Base-by-base conservation (phyloP, 2,888 invertebrate species). In the Alviniconcha strummeri region DNA sequence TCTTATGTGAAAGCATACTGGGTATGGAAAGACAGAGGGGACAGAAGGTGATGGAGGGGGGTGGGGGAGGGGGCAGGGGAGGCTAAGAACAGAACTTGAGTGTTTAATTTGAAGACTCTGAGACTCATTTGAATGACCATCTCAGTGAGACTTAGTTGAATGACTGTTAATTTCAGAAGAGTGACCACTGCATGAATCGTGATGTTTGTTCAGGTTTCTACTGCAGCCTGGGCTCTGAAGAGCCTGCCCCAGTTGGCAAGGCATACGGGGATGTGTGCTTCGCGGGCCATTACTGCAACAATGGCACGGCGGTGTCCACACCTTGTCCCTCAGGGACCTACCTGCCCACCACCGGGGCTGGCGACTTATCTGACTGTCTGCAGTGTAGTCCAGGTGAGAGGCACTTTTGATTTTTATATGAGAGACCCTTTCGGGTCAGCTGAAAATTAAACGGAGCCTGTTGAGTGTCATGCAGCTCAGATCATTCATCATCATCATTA, bases 291-390 rank as follows among this genome's bases (percentile, higher is more conserved):
- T 93, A 90, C 86, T 93, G 93, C 87, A 91, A 91, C 13, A 91
- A 91, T 82, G 92, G 91, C 57, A 92, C 92, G 8, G 88, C 88
- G 69, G 84, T 86, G 54, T 90, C 92, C 0, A 75, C 85, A 9
- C 87, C 90, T 8, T 93, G 93, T 87, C 91, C 92, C 15, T 88
- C 92, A 2, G 93, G 93, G 36, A 92, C 92, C 2, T 92, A 87
- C 89, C 87, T 89, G 67, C 89, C 90, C 74, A 85, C 85, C 19
- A 87, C 89, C 4, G 89, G 90, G 8, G 88, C 88, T 19, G 88
- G 89, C 9, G 89, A 89, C 79, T 84, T 89, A 15, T 83, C 88
- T 36, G 91, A 92, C 81, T 93, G 93, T 85, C 84, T 89, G 13
- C 85, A 88, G 13, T 93, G 93, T 83, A 88, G 88, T 81, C 88